phyloP scores from a whole-genome alignment of 2,888 invertebrate species.

The Ischnus inquisitorius region DNA sequence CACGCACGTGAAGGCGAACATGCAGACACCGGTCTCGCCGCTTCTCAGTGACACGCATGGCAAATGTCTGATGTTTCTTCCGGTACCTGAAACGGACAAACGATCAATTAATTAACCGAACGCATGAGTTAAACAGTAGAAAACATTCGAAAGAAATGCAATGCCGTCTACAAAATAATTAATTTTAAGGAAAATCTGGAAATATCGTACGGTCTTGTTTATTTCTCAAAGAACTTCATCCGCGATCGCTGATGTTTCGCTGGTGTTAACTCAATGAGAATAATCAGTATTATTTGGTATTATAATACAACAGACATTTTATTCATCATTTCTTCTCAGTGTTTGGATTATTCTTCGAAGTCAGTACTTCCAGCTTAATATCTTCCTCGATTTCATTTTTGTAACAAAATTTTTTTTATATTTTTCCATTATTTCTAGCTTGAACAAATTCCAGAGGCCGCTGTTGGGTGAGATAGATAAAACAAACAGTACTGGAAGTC shows the following conservation, averaged over 20 bases:
- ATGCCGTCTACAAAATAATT: no score
- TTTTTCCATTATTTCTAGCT: no score
- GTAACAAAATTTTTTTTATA: no score
- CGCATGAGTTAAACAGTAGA: not conserved
- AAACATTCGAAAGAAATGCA: not conserved
- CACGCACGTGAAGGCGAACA: conserved; percentile 97
- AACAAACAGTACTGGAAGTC: not conserved
- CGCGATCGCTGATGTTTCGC: not conserved
- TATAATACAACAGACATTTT: not conserved
- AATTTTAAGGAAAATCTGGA: no score
- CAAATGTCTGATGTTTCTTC: conserved; percentile 95
- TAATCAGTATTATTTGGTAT: not conserved
- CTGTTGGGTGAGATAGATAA: not conserved
- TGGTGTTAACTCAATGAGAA: no score
- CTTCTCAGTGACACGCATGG: conserved; percentile 94
- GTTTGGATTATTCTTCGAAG: not conserved
- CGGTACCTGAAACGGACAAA: conserved; percentile 89
- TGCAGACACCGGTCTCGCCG: conserved; percentile 94
- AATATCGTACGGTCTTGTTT: no score
- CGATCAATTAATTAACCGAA: not conserved
- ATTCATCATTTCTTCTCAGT: not conserved
- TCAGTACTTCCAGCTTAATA: no score
- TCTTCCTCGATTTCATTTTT: no score
- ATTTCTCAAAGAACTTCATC: no score
- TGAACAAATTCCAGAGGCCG: no score